Evolutionary conservation across 2,888 invertebrate species (phyloP).

Genomic region (Aporophyla nigra): DNA sequence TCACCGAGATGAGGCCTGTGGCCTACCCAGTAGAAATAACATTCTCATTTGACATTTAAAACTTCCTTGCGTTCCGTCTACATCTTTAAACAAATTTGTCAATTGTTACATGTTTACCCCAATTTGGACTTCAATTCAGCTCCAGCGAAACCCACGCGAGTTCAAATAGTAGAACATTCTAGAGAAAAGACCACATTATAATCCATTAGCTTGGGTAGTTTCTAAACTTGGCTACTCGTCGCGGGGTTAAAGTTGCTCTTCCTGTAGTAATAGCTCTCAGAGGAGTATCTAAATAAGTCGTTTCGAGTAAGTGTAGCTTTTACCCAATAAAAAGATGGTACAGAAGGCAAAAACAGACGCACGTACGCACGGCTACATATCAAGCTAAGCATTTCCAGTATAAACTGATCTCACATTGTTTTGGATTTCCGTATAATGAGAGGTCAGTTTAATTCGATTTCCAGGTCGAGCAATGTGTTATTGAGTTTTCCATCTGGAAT

Average conservation of each 20-base stretch:
- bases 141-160: slow-evolving; percentile 2
- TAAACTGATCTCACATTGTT: too few species aligned
- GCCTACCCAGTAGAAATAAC: too few species aligned
- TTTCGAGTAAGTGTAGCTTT: slow-evolving; percentile 15
- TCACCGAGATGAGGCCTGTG: too few species aligned
- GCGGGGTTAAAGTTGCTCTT: slow-evolving; percentile 43
- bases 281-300: slow-evolving; percentile 51
- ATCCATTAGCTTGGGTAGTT: slow-evolving; percentile 64
- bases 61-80: not conserved
- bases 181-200: slow-evolving; percentile 46
- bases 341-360: not conserved
- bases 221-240: slow-evolving; percentile 58
- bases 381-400: too few species aligned
- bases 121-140: not conserved
- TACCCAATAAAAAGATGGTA: not conserved
- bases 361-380: too few species aligned
- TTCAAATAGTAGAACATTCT: slow-evolving; percentile 16
- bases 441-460: too few species aligned
- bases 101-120: not conserved
- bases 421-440: too few species aligned
- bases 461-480: too few species aligned
- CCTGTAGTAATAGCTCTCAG: slow-evolving; percentile 63
- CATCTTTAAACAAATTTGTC: not conserved
- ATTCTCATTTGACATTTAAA: too few species aligned
- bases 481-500: too few species aligned